A percentile compares a stretch with the other conserved stretches of the same genome.
phyloP scores from a whole-genome alignment of 2,888 invertebrate species.

The Zaprionus obscuricornis region DNA sequence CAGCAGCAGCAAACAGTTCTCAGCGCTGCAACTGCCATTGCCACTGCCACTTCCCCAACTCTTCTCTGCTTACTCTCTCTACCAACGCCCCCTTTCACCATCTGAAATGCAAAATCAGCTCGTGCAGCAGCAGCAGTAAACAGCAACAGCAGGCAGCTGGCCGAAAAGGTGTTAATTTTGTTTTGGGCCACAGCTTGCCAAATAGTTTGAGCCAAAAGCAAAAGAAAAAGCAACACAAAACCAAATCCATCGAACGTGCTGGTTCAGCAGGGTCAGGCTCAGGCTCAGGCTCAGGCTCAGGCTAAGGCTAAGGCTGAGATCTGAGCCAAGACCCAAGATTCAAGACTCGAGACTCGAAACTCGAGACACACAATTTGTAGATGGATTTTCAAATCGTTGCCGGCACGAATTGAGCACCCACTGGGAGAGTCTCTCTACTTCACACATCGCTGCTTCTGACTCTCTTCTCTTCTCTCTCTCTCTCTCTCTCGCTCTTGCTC shows the following conservation, averaged over 20 bases:
- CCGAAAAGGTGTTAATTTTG: constrained; percentile 83
- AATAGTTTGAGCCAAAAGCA: constrained; percentile 81
- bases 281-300: constrained; percentile 49
- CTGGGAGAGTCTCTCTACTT: too few species aligned
- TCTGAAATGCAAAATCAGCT: constrained; percentile 81
- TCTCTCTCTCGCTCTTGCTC: background rate
- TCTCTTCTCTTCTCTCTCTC: too few species aligned
- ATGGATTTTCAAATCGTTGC: constrained; percentile 64
- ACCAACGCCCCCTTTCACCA: constrained; percentile 39
- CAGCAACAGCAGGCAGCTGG: constrained; percentile 58
- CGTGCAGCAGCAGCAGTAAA: constrained; percentile 52
- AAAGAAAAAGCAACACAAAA: too few species aligned
- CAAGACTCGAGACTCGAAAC: constrained; percentile 22
- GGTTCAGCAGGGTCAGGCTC: constrained; percentile 81
- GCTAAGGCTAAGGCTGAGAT: constrained; percentile 11
- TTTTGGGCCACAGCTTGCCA: constrained; percentile 71
- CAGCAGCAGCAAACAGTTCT: constrained; percentile 35
- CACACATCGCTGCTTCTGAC: too few species aligned
- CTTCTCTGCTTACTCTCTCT: background rate
- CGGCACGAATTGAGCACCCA: constrained; percentile 72
- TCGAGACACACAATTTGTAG: constrained; percentile 70
- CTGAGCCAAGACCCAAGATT: constrained; percentile 9
- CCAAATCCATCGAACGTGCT: constrained; percentile 81
- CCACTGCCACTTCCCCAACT: background rate
- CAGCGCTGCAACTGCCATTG: constrained; percentile 13